Conservation (phyloP, 2,797 vertebrate genomes). For the Nasua narica region DNA sequence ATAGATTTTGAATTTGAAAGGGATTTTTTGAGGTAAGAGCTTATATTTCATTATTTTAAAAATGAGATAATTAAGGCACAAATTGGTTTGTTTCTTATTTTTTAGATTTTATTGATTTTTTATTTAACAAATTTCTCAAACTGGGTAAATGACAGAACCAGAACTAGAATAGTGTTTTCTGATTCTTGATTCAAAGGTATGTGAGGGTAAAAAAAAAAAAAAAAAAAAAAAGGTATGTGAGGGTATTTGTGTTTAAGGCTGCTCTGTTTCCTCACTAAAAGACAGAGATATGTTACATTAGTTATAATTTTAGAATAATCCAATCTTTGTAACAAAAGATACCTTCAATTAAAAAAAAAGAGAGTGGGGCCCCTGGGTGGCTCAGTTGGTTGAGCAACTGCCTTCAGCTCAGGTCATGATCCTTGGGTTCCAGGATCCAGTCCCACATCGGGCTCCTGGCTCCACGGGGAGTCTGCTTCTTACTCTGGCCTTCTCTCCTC, state of each 20-base stretch:
- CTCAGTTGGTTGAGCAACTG: too few relatives aligned
- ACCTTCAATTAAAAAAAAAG: neutral
- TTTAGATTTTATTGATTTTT: neutral
- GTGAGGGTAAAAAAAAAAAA: too few relatives aligned
- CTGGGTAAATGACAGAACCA: neutral
- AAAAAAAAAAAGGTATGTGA: rapidly evolving
- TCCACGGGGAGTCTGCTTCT: too few relatives aligned
- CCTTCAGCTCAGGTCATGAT: too few relatives aligned
- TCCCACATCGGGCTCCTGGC: too few relatives aligned
- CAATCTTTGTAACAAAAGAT: neutral
- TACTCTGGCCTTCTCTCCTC: too few relatives aligned
- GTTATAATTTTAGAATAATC: neutral
- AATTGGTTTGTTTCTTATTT: neutral
- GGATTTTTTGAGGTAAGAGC: neutral
- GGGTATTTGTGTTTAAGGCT: neutral
- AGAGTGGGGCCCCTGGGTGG: too few relatives aligned
- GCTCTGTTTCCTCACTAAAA: neutral
- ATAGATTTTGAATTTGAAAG: neutral
- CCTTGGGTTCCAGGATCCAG: too few relatives aligned
- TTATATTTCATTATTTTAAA: neutral
- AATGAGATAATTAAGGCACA: neutral
- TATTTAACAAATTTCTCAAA: constrained; percentile 58
- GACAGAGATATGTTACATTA: neutral
- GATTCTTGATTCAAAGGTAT: neutral
- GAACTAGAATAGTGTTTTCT: neutral